Conservation (phyloP, 2,797 vertebrate genomes). For the Galaxias olidus region DNA sequence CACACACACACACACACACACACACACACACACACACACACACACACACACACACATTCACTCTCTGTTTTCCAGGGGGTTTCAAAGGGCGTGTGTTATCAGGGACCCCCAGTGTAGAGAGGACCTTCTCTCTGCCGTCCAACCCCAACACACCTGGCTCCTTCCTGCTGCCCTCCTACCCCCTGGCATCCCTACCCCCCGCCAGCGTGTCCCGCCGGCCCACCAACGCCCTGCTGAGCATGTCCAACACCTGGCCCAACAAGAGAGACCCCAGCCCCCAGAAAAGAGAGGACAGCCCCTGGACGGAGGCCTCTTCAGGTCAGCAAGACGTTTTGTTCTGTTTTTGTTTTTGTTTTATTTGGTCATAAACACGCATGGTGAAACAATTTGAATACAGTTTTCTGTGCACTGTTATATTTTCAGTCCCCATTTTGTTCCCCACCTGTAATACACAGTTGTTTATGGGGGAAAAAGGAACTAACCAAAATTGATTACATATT, state of each 20-base stretch:
- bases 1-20: no score
- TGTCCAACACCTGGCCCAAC: conserved; percentile 91
- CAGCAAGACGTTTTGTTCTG: conserved; percentile 14
- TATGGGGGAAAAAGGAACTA: no score
- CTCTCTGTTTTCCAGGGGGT: conserved; percentile 49
- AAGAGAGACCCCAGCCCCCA: conserved; percentile 76
- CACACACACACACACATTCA: no score
- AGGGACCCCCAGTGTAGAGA: conserved; percentile 75
- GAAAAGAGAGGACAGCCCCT: conserved; percentile 64
- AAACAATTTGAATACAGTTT: no score
- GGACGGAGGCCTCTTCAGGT: conserved; percentile 64
- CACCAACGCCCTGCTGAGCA: conserved; percentile 70
- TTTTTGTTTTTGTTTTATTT: no score
- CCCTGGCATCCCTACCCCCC: conserved; percentile 75
- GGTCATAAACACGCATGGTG: no score
- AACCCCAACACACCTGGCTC: conserved; percentile 67
- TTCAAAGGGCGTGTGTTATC: conserved; percentile 72
- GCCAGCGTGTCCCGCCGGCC: conserved; percentile 63
- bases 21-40: no score
- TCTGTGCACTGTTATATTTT: no score
- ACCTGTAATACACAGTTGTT: no score
- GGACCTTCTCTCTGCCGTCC: conserved; percentile 65
- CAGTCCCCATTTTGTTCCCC: no score
- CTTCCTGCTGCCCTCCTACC: conserved; percentile 84
- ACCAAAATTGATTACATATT: no score